Base-by-base conservation (phyloP, 1,140 invertebrate genomes). In the Bombus pyrosoma region DNA sequence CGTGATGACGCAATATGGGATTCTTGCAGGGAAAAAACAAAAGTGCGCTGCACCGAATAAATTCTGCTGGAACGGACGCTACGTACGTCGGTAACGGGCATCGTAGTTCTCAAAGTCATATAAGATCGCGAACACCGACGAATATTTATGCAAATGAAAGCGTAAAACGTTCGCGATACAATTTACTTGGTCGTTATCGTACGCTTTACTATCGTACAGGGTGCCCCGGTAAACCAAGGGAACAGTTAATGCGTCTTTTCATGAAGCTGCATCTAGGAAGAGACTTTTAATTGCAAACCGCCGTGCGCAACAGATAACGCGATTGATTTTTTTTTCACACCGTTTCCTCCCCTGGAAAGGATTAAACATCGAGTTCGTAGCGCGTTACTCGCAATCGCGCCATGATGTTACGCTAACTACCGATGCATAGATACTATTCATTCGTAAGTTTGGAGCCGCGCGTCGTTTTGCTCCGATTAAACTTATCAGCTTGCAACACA, bases 81-180 rank as follows among this genome's bases (percentile, higher is more conserved):
- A 12, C 18, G 59, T 74, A 5, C 47, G 59, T 34, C 39, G 71
- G 37, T 83, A 71, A 72, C 68, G 57, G n/a, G 41, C 68, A 28
- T 81, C 74, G 76, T 39, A 59, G 71, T 69, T 78, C 59, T 57
- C 68, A 6, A n/a, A 78, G 62, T 81, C 80, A 39, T 78, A 73
- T 53, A 62, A 77, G 85, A 83, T 76, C 74, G 66, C 71, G 39
- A 43, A 77, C 72, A 78, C 32, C 57, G 47, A 83, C 78, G 85
- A 83, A 89, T 89, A 87, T 89, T 90, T 90, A 90, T 90, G 89
- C 69, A 90, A 90, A 90, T 90, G 66, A 71, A 81, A 89, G 88
- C 47, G 84, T 86, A 84, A 89, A 87, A 90, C 81, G 74, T 39
- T 81, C 68, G 53, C 81, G 81, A 82, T 53, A 79, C 85, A 81